A percentile compares a stretch with the other conserved stretches of the same genome.
Conservation (phyloP, 2,113 vertebrate species). For the Neogale vison region DNA sequence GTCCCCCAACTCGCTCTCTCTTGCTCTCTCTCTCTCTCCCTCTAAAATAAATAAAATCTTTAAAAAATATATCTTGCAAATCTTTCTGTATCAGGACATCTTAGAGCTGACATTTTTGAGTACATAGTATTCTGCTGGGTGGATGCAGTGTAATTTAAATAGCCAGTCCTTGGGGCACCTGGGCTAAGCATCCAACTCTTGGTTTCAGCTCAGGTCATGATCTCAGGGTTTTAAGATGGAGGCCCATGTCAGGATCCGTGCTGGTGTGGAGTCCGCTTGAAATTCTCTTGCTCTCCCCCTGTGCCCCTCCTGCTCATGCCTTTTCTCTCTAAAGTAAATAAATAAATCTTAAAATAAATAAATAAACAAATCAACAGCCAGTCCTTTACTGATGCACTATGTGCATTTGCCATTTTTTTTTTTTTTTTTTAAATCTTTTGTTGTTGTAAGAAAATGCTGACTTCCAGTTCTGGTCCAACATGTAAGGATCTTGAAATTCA, state of each 20-base stretch:
- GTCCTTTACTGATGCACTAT: not conserved
- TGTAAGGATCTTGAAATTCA: constrained; percentile 33
- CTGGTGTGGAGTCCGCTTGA: no score
- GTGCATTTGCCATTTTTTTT: not conserved
- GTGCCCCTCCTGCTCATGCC: no score
- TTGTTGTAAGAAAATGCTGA: constrained; percentile 64
- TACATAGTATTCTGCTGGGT: not conserved
- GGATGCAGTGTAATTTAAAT: not conserved
- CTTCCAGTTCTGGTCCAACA: constrained; percentile 7
- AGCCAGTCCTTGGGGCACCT: not conserved
- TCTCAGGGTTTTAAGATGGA: no score
- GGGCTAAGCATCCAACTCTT: no score
- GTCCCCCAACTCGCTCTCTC: no score
- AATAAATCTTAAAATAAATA: no score
- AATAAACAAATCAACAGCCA: not conserved
- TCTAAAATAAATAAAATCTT: no score
- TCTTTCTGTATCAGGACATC: not conserved
- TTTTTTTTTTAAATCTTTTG: constrained; percentile 33
- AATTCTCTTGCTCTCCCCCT: no score
- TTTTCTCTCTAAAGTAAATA: no score
- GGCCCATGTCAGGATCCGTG: no score
- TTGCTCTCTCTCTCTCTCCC: no score
- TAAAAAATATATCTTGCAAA: not conserved
- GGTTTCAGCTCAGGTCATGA: no score
- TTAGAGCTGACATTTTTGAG: not conserved